Evolutionary conservation across 2,797 vertebrate species (phyloP).

Genomic region (Florisuga fusca): DNA sequence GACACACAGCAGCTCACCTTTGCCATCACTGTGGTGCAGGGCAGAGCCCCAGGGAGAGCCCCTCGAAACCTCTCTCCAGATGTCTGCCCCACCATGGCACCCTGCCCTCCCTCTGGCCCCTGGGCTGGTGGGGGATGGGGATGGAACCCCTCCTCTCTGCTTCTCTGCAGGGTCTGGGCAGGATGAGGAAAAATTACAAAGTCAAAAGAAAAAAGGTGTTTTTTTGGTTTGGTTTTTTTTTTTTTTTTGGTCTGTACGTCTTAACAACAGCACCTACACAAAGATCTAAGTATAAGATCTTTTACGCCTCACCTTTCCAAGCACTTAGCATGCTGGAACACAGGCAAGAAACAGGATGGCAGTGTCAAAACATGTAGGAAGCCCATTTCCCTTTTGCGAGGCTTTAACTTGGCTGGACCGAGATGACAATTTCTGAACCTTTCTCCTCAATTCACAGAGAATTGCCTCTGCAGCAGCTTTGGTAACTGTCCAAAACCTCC

Average conservation of each 20-base stretch:
- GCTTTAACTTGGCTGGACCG: slow-evolving; percentile 10
- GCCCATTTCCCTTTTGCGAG: slow-evolving; percentile 8
- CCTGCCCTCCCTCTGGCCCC: background rate
- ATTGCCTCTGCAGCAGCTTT: slow-evolving; percentile 10
- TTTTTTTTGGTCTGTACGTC: background rate
- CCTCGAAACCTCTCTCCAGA: background rate
- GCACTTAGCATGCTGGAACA: slow-evolving; percentile 53
- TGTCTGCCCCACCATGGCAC: background rate
- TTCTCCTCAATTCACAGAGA: slow-evolving; percentile 2
- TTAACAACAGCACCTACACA: slow-evolving; percentile 63
- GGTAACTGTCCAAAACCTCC: background rate
- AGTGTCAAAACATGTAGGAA: slow-evolving; percentile 46
- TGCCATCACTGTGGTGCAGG: fast-evolving
- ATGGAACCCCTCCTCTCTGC: background rate
- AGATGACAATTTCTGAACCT: slow-evolving; percentile 8
- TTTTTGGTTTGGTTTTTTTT: background rate
- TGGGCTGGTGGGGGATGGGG: fast-evolving
- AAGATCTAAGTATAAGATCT: slow-evolving; percentile 57
- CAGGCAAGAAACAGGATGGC: slow-evolving; percentile 22
- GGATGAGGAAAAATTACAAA: background rate
- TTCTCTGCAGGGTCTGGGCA: background rate
- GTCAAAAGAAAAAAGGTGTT: background rate
- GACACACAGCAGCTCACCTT: background rate
- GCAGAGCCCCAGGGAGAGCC: background rate
- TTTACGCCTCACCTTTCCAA: slow-evolving; percentile 45